Base-by-base conservation (phyloP, 2,797 vertebrate genomes). In the Falco cherrug region DNA sequence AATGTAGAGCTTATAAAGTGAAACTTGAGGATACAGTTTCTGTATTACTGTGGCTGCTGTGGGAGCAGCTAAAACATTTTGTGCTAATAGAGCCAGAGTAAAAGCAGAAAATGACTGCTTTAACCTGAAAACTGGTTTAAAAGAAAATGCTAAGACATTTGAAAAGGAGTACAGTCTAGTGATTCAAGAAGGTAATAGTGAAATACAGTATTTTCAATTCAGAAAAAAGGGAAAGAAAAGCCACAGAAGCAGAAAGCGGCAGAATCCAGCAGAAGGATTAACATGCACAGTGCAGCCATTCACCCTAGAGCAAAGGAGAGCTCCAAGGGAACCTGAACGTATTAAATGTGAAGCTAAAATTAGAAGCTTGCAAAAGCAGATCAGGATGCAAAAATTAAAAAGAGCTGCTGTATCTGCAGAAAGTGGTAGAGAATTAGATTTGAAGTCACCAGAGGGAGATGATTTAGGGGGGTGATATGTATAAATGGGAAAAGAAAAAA, bases 321-420 rank as follows among this genome's bases (percentile, higher is more conserved):
- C 77, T 96, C 74, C 63, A 76, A 90, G 48, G 56, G 86, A 94
- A 93, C 86, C 48, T 31, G 59, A 93, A 76, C 50, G 56, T 76
- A 92, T 76, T 94, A 90, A 90, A 79, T 4, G 14, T 9, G 25
- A 86, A 81, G 67, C 77, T 94, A 95, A 93, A 96, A 92, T 95
- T 96, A 95, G 95, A 76, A 59, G 35, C 77, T 94, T 60, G 50
- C 61, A 89, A 88, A 76, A 94, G 69, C 76, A 78, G 70, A 90
- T 76, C 2, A 16, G 47, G 67, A 96, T 67, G 59, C 77, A 96
- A 94, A 96, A 88, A 90, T 89, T 95, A 93, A 94, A 95, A 95
- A 90, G 93, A 97, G 86, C 74, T 90, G 67, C 86, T 89, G 43
- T 84, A 94, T 86, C 59, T 94, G 92, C 74, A 96, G 86, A 95